Evolutionary conservation across 2,888 invertebrate genomes (phyloP), one percentile per base, ranked within the genome.

Genomic region (Lathronympha strigana): DNA sequence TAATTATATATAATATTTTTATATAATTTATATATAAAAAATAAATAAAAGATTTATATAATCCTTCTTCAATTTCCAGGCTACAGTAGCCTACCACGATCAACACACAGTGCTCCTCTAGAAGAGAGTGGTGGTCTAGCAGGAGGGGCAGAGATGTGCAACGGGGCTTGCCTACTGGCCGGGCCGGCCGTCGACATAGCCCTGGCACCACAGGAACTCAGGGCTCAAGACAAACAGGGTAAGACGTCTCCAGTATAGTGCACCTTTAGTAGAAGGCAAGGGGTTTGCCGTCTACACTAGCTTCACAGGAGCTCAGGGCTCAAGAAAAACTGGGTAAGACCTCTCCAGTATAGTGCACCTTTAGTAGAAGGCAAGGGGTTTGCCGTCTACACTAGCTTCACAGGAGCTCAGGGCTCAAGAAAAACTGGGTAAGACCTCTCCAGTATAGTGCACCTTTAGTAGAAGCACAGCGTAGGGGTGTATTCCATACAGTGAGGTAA

Each of bases 1-100:
- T n/a, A n/a, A n/a, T n/a, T n/a, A n/a, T n/a, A n/a, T n/a, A n/a
- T n/a, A n/a, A n/a, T n/a, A n/a, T n/a, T n/a, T n/a, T n/a, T n/a
- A n/a, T n/a, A n/a, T n/a, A n/a, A n/a, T n/a, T n/a, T n/a, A n/a
- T n/a, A n/a, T 6, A 25, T 25, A 25, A 25, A 25, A 25, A 25
- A 25, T 6, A 25, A 25, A 25, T 25, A 25, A 25, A 9, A 33
- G 1, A 33, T 11, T 33, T 33, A 11, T 11, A 33, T 11, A 33
- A 33, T 3, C 13, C 2, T 33, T 36, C 1, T 11, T 47, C n/a
- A 47, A 5, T 1, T 13, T 40, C 4, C 73, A 96, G 97, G 96
- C 66, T 97, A 97, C 90, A 96, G 96, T 88, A 97, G 96, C 87
- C 92, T 97, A 76, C 97, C 97, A 28, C 93, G 97, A 71, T 96